phyloP scores from a whole-genome alignment of 1,140 invertebrate genomes.

The Drosophila melanogaster region DNA sequence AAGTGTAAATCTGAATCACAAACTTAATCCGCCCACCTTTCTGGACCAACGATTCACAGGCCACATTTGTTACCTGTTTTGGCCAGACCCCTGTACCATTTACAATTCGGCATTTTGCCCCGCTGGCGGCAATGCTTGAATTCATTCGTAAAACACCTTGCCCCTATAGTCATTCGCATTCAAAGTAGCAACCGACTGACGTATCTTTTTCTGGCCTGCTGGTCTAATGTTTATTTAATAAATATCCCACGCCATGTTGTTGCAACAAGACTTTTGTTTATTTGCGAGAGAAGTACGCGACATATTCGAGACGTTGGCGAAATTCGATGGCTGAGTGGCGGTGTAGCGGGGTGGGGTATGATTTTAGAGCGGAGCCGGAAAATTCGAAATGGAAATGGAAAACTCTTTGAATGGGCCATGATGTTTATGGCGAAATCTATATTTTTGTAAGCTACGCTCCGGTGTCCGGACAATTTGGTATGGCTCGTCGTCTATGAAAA shows the following conservation, averaged over 20 bases:
- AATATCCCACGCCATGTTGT: conserved; percentile 78
- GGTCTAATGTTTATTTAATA: conserved; percentile 81
- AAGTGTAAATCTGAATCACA: neutral
- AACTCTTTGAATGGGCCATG: conserved; percentile 33
- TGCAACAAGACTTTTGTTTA: conserved; percentile 78
- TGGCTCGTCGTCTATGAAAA: conserved; percentile 70
- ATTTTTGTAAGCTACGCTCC: conserved; percentile 33
- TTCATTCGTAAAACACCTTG: conserved; percentile 70
- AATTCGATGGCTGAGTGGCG: neutral
- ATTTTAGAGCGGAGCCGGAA: conserved; percentile 13
- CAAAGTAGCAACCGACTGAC: conserved; percentile 49
- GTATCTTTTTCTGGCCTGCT: conserved; percentile 52
- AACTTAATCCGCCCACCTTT: neutral
- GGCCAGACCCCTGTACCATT: conserved; percentile 46
- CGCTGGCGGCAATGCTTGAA: conserved; percentile 21
- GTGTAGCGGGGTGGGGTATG: neutral
- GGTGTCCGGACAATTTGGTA: conserved; percentile 50
- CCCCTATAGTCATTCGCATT: conserved; percentile 24
- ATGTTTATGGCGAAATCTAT: conserved; percentile 30
- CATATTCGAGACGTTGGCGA: conserved; percentile 66
- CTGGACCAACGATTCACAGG: neutral
- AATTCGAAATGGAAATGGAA: conserved; percentile 54
- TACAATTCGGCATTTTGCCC: conserved; percentile 13
- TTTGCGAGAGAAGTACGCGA: conserved; percentile 76
- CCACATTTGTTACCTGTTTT: conserved; percentile 15